Evolutionary conservation across 2,113 vertebrate genomes (phyloP).

Genomic region (Corvus hawaiiensis): DNA sequence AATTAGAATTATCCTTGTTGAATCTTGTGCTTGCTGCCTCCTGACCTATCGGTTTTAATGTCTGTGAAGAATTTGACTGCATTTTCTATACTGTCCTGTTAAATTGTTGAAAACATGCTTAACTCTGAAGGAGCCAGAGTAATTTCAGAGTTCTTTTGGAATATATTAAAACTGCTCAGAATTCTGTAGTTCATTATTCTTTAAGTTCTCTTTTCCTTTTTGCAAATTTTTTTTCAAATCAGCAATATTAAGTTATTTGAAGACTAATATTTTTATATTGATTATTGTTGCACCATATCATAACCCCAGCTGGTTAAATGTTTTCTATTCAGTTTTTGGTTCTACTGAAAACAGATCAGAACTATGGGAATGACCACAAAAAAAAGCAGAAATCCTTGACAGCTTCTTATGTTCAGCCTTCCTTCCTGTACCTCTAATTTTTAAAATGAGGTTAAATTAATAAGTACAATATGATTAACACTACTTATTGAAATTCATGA

Average conservation of each 20-base stretch:
- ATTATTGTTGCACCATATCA: not conserved
- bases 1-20: not conserved
- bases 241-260: not conserved
- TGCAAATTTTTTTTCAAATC: not conserved
- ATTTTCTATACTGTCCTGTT: not conserved
- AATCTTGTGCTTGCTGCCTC: not conserved
- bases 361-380: not conserved
- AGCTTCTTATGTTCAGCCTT: not conserved
- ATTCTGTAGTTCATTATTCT: not conserved
- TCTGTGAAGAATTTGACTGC: not conserved
- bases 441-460: not conserved
- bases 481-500: not conserved
- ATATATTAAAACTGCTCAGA: not conserved
- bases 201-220: not conserved
- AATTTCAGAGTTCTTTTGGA: not conserved
- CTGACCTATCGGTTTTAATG: not conserved
- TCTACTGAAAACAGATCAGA: not conserved
- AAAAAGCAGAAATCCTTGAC: not conserved
- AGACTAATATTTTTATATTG: not conserved
- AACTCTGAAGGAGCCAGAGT: not conserved
- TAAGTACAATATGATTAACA: not conserved
- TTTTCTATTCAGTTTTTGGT: not conserved
- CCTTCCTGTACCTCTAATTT: not conserved
- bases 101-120: not conserved
- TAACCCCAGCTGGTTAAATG: not conserved